Conservation (phyloP, 2,113 vertebrate genomes). For the Strigops habroptila region DNA sequence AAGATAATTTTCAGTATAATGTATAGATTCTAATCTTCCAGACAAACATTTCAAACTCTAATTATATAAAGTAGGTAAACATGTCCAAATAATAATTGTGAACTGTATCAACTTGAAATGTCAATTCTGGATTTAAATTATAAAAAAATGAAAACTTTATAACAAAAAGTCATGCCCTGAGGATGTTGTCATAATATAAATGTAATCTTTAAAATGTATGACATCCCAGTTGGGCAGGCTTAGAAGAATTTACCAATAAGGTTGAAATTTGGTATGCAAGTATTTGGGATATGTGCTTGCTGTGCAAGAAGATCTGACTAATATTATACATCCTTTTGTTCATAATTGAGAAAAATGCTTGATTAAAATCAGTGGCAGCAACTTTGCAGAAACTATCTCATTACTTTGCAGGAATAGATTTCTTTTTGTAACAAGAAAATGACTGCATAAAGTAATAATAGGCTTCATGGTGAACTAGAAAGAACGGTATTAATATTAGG, state of each 20-base stretch:
- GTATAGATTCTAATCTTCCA: not conserved
- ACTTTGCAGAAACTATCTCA: not conserved
- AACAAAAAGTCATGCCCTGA: not conserved
- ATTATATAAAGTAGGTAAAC: constrained; percentile 15
- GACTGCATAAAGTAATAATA: not conserved
- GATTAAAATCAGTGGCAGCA: not conserved
- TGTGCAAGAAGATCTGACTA: not conserved
- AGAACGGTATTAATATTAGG: not conserved
- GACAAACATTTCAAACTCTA: not conserved
- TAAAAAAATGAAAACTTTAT: not conserved
- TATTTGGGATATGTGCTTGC: not conserved
- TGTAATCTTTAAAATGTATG: not conserved
- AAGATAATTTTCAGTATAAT: not conserved
- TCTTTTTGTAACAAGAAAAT: not conserved
- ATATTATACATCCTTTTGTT: not conserved
- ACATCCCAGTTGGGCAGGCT: not conserved
- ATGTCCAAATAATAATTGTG: not conserved
- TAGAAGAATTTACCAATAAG: not conserved
- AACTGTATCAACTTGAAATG: constrained; percentile 5
- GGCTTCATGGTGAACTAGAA: not conserved
- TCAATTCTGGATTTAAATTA: not conserved
- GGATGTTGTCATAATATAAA: not conserved
- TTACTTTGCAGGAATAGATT: not conserved
- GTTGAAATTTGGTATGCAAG: not conserved
- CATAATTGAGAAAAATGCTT: not conserved